Evolutionary conservation across 2,888 invertebrate species (phyloP), one percentile per base, ranked within the genome.

Genomic region (Syritta pipiens): DNA sequence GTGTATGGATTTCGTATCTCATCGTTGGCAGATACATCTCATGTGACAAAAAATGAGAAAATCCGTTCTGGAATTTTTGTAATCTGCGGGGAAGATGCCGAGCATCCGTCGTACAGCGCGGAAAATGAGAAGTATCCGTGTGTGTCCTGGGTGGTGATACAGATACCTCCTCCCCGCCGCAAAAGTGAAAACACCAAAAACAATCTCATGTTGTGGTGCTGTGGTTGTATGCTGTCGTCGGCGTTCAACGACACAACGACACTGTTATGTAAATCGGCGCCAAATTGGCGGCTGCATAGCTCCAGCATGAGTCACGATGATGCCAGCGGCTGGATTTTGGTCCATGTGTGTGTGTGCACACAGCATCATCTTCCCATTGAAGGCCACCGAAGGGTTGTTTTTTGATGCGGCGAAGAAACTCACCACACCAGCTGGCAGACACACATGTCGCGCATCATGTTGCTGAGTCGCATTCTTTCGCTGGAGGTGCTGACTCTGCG

Each of bases 241-340:
- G 14, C 7, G 9, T 59, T 28, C 44, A 35, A 53, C 44, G 37
- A 53, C 59, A 60, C 37, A 46, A 59, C 44, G n/a, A n/a, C 53
- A 60, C 59, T 53, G 67, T 48, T 65, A 67, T 67, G 46, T 67
- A 67, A 67, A 67, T 74, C 67, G 74, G 74, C 74, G 74, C 67
- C 67, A 59, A 60, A 51, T 60, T 30, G 74, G 67, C 74, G 74
- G 59, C 65, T 60, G 59, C 67, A 67, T 59, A 67, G 44, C 59
- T 62, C 59, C 6, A 28, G 12, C 6, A 67, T 74, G 67, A 74
- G 37, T 74, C 74, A 74, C 60, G 19, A n/a, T 71, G 28, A 32
- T 10, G 14, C 37, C 37, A 37, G 37, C 14, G n/a, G 51, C 42
- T 65, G 65, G 53, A 53, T 55, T 62, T 65, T 2, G 44, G 59